These are phyloP conservation scores for Pitangus sulphuratus DNA, from an alignment of 2,797 vertebrate species.

Conservation along the genomic window DNA sequence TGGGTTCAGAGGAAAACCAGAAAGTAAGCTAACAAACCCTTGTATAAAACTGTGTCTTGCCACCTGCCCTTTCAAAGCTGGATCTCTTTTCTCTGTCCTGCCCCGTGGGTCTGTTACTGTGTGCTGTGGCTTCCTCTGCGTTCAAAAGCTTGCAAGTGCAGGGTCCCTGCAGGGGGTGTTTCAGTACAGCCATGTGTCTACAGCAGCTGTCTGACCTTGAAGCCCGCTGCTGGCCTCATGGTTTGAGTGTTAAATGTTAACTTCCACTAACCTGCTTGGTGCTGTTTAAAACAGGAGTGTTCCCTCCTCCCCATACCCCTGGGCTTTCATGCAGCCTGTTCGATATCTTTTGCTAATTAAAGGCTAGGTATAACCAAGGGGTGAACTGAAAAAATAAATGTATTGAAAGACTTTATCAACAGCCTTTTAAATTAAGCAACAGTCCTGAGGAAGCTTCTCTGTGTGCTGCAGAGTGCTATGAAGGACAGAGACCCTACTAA, in stretches of 20 bases:
- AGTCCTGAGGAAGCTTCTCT: not conserved
- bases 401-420: not conserved
- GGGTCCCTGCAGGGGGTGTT: not conserved
- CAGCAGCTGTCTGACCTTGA: not conserved
- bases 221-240: not conserved
- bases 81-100: not conserved
- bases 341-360: not conserved
- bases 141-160: not conserved
- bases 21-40: slow-evolving; percentile 83
- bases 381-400: not conserved
- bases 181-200: rapidly evolving
- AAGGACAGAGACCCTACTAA: not conserved
- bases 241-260: slow-evolving; percentile 45
- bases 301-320: not conserved
- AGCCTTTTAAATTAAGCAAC: not conserved
- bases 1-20: slow-evolving; percentile 96
- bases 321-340: not conserved
- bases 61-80: not conserved
- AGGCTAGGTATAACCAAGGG: not conserved
- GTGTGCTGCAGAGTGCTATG: not conserved
- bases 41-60: not conserved
- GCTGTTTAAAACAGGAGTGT: not conserved
- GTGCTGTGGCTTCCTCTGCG: not conserved
- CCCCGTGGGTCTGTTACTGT: rapidly evolving
- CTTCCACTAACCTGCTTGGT: not conserved